phyloP scores from a whole-genome alignment of 1,140 invertebrate species.

The Brachionus rubens region DNA sequence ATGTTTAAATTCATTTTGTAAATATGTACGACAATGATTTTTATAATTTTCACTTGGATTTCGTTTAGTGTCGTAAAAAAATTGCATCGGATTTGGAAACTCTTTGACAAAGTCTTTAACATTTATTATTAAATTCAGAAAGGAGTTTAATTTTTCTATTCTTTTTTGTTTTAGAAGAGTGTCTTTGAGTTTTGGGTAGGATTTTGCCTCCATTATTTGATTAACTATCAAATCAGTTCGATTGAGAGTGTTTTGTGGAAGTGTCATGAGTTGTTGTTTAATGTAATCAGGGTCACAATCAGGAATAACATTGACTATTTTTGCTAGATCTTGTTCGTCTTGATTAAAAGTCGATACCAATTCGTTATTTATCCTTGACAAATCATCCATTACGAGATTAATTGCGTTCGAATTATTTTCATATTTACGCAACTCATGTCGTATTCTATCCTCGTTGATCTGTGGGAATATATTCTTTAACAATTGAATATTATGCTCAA shows the following conservation, averaged over 20 bases:
- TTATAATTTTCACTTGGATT: constrained; percentile 54
- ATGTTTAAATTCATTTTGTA: constrained; percentile 54
- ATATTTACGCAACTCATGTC: no score
- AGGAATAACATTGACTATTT: no score
- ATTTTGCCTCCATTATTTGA: constrained; percentile 57
- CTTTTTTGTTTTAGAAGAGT: constrained; percentile 51
- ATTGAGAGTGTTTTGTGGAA: constrained; percentile 24
- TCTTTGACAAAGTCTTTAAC: constrained; percentile 63
- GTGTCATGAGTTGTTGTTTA: constrained; percentile 44
- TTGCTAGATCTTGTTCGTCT: no score
- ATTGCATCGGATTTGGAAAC: constrained; percentile 63
- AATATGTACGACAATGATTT: constrained; percentile 52
- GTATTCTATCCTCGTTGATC: no score
- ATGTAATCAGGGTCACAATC: constrained; percentile 9
- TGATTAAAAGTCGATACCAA: no score
- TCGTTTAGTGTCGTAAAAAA: constrained; percentile 49
- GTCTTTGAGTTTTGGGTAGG: constrained; percentile 64
- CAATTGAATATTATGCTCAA: no score
- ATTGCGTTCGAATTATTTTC: no score
- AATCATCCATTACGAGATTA: no score
- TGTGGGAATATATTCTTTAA: no score
- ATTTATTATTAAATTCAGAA: constrained; percentile 54
- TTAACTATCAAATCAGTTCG: constrained; percentile 51
- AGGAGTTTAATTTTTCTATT: constrained; percentile 47
- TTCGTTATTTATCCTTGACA: no score